These are phyloP conservation scores for Gymnoscopelus braueri DNA, from an alignment of 2,797 vertebrate genomes.

Conservation along the genomic window DNA sequence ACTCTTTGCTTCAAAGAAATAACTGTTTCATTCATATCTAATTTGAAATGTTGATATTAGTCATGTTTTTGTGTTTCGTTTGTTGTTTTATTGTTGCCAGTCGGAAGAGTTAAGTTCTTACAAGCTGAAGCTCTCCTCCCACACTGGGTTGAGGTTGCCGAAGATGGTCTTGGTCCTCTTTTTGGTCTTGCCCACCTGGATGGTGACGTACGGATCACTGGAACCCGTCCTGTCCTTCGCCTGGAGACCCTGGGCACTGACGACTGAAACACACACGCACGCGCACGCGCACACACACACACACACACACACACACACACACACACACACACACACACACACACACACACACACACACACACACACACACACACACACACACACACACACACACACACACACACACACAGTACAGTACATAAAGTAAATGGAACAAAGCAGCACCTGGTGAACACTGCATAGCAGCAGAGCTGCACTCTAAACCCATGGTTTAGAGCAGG, in stretches of 20 bases:
- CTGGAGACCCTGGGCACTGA: constrained; percentile 96
- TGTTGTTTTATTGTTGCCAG: no score
- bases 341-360: constrained; percentile 14
- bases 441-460: no score
- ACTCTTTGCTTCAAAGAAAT: no score
- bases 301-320: constrained; percentile 30
- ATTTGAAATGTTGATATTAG: no score
- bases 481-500: no score
- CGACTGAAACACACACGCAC: constrained; percentile 76
- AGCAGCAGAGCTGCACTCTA: no score
- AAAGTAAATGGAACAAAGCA: constrained; percentile 11
- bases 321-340: constrained; percentile 23
- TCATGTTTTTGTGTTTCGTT: no score
- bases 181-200: constrained; percentile 98
- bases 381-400: constrained; percentile 24
- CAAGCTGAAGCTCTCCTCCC: constrained; percentile 98
- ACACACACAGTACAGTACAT: constrained; percentile 53
- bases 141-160: constrained; percentile 95
- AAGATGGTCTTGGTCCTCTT: constrained; percentile 98
- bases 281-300: constrained; percentile 8
- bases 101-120: constrained; percentile 74
- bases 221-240: constrained; percentile 98
- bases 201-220: constrained; percentile 96
- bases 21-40: no score
- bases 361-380: constrained; percentile 39